phyloP scores from a whole-genome alignment of 2,113 vertebrate genomes.

The Archilochus colubris region DNA sequence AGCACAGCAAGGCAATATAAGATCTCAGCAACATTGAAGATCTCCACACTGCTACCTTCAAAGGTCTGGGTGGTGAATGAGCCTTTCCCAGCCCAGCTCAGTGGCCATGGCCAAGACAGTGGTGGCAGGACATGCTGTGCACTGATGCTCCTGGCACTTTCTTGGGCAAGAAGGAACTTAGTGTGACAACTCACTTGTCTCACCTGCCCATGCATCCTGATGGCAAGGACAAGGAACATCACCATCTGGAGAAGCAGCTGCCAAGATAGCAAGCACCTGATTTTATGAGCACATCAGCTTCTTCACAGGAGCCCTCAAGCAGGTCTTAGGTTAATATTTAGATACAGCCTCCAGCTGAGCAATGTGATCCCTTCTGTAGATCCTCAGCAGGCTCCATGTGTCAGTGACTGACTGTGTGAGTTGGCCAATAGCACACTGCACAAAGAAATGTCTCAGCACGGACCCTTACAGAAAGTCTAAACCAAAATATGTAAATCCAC shows the following conservation, averaged over 20 bases:
- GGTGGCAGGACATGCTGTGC: not conserved
- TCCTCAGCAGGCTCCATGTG: rapidly evolving
- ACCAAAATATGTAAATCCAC: not conserved
- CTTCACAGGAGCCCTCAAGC: not conserved
- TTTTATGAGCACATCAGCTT: not conserved
- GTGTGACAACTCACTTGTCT: not conserved
- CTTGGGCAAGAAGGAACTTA: not conserved
- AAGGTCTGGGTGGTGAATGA: not conserved
- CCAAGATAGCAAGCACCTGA: rapidly evolving
- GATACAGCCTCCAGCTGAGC: not conserved
- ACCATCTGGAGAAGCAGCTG: not conserved
- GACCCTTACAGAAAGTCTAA: not conserved
- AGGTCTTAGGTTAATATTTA: not conserved
- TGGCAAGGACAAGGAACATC: not conserved
- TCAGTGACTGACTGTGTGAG: rapidly evolving
- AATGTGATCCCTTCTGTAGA: not conserved
- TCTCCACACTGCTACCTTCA: not conserved
- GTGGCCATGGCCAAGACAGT: rapidly evolving
- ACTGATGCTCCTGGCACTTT: rapidly evolving
- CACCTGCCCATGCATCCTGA: not conserved
- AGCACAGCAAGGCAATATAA: not conserved
- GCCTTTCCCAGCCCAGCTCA: not conserved
- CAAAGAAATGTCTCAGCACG: not conserved
- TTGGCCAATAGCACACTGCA: rapidly evolving
- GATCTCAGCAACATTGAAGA: not conserved